Evolutionary conservation across 2,888 invertebrate genomes (phyloP).

Genomic region (Dolichopus griseipennis): DNA sequence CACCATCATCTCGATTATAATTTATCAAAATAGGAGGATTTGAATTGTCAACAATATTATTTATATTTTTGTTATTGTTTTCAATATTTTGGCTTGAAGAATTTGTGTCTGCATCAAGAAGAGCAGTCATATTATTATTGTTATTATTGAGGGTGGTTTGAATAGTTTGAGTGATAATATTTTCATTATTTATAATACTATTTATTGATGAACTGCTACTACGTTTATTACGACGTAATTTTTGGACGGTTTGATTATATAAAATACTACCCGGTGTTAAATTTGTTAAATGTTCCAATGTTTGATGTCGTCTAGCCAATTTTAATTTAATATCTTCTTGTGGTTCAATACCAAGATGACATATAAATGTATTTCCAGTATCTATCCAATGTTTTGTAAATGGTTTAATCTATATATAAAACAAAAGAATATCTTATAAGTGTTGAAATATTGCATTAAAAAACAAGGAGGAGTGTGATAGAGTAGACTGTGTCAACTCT

Average conservation of each 20-base stretch:
- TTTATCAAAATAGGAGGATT: too few relatives aligned
- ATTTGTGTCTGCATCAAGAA: not conserved
- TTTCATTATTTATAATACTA: constrained; percentile 16
- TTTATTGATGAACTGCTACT: constrained; percentile 15
- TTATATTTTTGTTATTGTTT: not conserved
- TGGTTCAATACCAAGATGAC: constrained; percentile 35
- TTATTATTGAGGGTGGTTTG: not conserved
- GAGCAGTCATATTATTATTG: too few relatives aligned
- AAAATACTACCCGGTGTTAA: constrained; percentile 24
- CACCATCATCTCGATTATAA: too few relatives aligned
- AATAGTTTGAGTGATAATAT: not conserved
- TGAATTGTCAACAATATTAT: not conserved
- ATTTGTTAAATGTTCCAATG: constrained; percentile 26
- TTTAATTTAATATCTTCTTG: constrained; percentile 20
- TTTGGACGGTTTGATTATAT: constrained; percentile 26
- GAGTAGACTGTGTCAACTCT: too few relatives aligned
- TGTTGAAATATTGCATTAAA: too few relatives aligned
- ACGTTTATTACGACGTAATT: constrained; percentile 21
- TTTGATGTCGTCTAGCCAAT: constrained; percentile 19
- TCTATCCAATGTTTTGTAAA: constrained; percentile 35
- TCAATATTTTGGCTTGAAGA: not conserved
- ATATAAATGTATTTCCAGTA: constrained; percentile 36
- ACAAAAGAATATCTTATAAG: not conserved
- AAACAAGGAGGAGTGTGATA: too few relatives aligned
- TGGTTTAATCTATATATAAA: constrained; percentile 29